phyloP scores from a whole-genome alignment of 1,140 invertebrate species.

The Magallana gigas region DNA sequence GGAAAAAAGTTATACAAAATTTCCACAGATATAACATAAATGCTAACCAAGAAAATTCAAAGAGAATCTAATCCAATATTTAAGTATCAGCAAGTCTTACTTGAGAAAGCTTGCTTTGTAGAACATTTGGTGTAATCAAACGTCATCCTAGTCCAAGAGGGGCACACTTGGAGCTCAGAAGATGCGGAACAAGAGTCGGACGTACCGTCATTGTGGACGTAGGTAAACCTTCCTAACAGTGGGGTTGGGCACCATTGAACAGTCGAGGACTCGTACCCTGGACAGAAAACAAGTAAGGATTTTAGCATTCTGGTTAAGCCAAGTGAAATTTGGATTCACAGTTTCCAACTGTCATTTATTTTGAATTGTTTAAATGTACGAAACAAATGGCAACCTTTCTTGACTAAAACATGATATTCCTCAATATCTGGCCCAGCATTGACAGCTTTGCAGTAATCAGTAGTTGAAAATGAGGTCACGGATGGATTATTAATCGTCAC shows the following conservation, averaged over 20 bases:
- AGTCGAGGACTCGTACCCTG: background rate
- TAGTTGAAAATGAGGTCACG: background rate
- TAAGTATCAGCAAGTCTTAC: background rate
- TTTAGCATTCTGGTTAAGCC: too few relatives aligned
- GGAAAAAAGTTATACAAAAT: too few relatives aligned
- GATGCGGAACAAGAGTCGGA: conserved; percentile 12
- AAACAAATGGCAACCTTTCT: conserved; percentile 37
- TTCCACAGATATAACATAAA: too few relatives aligned
- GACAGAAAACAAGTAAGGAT: too few relatives aligned
- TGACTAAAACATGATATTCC: conserved; percentile 52
- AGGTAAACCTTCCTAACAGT: conserved; percentile 45
- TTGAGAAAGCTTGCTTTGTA: conserved; percentile 47
- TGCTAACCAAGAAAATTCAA: too few relatives aligned
- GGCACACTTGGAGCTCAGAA: conserved; percentile 39
- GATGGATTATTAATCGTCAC: conserved; percentile 33
- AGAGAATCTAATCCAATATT: too few relatives aligned
- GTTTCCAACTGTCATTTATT: too few relatives aligned
- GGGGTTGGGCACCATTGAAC: conserved; percentile 33
- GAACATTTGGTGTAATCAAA: conserved; percentile 54
- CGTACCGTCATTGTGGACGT: conserved; percentile 41
- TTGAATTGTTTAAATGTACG: too few relatives aligned
- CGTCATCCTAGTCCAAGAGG: conserved; percentile 39
- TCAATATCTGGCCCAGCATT: conserved; percentile 36
- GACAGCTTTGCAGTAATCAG: conserved; percentile 35
- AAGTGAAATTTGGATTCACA: too few relatives aligned